Percentiles rank a stretch among this genome's conserved stretches.
These are phyloP conservation scores for Lycocerus yunnanus DNA, from an alignment of 2,888 invertebrate species.

Conservation along the genomic window DNA sequence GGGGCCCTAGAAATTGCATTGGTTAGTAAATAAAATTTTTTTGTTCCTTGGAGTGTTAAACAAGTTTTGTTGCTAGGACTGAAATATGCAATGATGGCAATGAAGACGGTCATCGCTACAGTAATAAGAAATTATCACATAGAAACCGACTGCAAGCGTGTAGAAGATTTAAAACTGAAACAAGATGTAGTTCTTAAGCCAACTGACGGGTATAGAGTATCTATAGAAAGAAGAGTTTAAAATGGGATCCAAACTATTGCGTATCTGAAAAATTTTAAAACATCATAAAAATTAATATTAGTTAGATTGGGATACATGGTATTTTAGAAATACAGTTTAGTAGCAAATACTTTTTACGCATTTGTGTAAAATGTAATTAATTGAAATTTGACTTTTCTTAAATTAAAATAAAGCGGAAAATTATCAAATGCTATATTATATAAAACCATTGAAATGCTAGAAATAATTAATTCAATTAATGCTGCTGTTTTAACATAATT, in stretches of 20 bases:
- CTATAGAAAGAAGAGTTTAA: neutral
- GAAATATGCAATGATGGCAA: conserved; percentile 56
- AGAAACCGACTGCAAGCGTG: conserved; percentile 38
- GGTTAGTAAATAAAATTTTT: neutral
- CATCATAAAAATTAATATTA: too few relatives aligned
- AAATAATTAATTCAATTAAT: too few relatives aligned
- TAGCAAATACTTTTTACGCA: too few relatives aligned
- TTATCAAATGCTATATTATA: too few relatives aligned
- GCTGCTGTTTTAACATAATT: too few relatives aligned
- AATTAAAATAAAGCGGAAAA: too few relatives aligned
- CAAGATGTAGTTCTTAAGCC: conserved; percentile 37
- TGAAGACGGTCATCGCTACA: conserved; percentile 53
- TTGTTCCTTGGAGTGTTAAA: neutral
- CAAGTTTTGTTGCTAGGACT: conserved; percentile 37
- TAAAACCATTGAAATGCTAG: too few relatives aligned
- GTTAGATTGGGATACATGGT: too few relatives aligned
- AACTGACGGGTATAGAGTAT: conserved; percentile 24
- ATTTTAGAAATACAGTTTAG: too few relatives aligned
- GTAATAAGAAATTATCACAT: conserved; percentile 49
- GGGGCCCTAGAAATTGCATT: conserved; percentile 47
- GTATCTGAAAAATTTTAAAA: too few relatives aligned
- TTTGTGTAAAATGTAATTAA: too few relatives aligned
- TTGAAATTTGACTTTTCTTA: too few relatives aligned
- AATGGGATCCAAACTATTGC: neutral
- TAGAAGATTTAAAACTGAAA: conserved; percentile 39